Evolutionary conservation across 2,888 invertebrate genomes (phyloP).

Genomic region (Drosophila setosimentum): DNA sequence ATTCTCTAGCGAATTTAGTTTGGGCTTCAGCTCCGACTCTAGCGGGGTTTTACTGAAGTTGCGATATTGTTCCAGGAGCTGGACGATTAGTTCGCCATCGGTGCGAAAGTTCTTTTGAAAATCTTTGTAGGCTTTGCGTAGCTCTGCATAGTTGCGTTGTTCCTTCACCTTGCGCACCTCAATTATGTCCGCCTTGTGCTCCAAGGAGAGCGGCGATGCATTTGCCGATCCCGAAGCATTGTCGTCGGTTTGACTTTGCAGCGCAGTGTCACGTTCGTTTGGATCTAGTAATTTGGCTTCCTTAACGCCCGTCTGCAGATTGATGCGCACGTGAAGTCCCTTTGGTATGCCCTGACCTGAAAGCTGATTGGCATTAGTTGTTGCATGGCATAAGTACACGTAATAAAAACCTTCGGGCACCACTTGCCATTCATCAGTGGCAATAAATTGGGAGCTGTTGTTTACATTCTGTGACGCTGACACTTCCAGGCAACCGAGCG

Average conservation of each 20-base stretch:
- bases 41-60: slow-evolving; percentile 78
- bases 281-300: slow-evolving; percentile 91
- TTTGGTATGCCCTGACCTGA: slow-evolving; percentile 90
- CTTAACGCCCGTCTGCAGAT: slow-evolving; percentile 90
- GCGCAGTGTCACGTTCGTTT: slow-evolving; percentile 73
- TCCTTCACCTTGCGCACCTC: slow-evolving; percentile 83
- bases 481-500: slow-evolving; percentile 18
- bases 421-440: slow-evolving; percentile 88
- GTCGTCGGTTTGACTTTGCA: slow-evolving; percentile 53
- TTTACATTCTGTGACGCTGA: slow-evolving; percentile 38
- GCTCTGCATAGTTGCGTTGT: slow-evolving; percentile 85
- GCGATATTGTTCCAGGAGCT: slow-evolving; percentile 85
- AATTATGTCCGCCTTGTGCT: slow-evolving; percentile 75
- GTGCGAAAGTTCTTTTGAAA: slow-evolving; percentile 88
- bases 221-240: slow-evolving; percentile 26
- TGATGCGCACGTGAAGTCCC: slow-evolving; percentile 91
- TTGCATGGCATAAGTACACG: slow-evolving; percentile 18
- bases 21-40: slow-evolving; percentile 56
- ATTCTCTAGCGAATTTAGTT: slow-evolving; percentile 86
- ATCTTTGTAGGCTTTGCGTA: slow-evolving; percentile 88
- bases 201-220: slow-evolving; percentile 73
- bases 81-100: slow-evolving; percentile 88
- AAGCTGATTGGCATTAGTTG: slow-evolving; percentile 38
- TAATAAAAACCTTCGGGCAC: slow-evolving; percentile 87
- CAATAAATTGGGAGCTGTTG: slow-evolving; percentile 85